phyloP scores from a whole-genome alignment of 2,888 invertebrate genomes.

The Hetaerina titia region DNA sequence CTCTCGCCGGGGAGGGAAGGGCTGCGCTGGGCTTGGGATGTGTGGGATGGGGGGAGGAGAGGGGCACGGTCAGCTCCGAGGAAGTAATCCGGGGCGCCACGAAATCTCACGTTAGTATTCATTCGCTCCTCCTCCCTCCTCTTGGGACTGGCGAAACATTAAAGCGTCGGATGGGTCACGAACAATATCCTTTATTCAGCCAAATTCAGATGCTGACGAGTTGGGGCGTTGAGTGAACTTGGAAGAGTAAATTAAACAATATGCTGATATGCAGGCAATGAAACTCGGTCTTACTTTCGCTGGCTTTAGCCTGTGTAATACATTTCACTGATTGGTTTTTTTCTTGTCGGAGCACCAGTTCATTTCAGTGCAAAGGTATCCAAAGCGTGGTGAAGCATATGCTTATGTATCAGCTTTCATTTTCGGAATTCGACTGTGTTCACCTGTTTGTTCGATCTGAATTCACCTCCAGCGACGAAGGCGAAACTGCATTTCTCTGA shows the following conservation, averaged over 20 bases:
- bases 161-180: neutral
- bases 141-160: neutral
- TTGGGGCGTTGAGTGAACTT: neutral
- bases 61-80: neutral
- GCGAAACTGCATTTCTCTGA: too few species aligned
- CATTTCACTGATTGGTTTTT: too few species aligned
- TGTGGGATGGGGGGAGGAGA: neutral
- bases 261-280: too few species aligned
- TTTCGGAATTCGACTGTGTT: too few species aligned
- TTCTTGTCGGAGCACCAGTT: too few species aligned
- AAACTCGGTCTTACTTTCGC: too few species aligned
- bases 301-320: too few species aligned
- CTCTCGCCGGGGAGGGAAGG: neutral
- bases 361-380: too few species aligned
- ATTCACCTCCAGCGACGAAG: too few species aligned
- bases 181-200: neutral
- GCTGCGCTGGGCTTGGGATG: neutral
- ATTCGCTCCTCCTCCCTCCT: neutral
- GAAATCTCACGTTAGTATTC: neutral
- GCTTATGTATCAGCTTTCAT: too few species aligned
- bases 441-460: too few species aligned
- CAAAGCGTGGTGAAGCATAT: too few species aligned
- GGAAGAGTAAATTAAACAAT: neutral
- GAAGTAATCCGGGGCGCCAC: neutral
- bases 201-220: neutral